Evolutionary conservation across 2,113 vertebrate genomes (phyloP).

Genomic region (Scopus umbretta): DNA sequence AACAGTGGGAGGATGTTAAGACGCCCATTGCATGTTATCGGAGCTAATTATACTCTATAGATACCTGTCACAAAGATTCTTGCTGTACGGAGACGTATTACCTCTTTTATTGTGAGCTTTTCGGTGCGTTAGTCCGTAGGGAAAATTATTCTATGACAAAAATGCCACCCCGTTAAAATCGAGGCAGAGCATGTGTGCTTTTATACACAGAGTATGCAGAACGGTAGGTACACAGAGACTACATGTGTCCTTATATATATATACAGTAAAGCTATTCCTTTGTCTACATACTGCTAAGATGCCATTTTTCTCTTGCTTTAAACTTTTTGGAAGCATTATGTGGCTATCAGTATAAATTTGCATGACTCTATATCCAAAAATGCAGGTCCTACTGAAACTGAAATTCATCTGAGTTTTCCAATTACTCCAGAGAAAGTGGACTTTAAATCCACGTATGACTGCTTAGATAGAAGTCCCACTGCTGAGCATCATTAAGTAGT

Average conservation of each 20-base stretch:
- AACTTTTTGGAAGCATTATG: not conserved
- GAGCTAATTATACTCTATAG: not conserved
- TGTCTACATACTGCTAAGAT: not conserved
- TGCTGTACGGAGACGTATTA: fast-evolving
- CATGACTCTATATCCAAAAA: not conserved
- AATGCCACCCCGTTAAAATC: not conserved
- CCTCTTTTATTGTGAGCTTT: not conserved
- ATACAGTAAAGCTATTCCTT: not conserved
- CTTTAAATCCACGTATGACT: not conserved
- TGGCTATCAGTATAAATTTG: not conserved
- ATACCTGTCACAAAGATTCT: not conserved
- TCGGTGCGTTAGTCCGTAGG: not conserved
- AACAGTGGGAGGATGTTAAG: not conserved
- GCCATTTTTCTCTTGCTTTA: not conserved
- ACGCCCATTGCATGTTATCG: not conserved
- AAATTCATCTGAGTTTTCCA: not conserved
- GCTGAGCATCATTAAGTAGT: not conserved
- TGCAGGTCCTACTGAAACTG: not conserved
- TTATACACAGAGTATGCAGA: not conserved
- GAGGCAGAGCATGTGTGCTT: not conserved
- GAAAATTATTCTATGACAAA: not conserved
- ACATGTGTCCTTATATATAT: not conserved
- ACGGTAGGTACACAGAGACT: not conserved
- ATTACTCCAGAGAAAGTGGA: not conserved
- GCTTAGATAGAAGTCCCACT: not conserved